Base-by-base conservation (phyloP, 2,113 vertebrate genomes). In the Probosciger aterrimus region DNA sequence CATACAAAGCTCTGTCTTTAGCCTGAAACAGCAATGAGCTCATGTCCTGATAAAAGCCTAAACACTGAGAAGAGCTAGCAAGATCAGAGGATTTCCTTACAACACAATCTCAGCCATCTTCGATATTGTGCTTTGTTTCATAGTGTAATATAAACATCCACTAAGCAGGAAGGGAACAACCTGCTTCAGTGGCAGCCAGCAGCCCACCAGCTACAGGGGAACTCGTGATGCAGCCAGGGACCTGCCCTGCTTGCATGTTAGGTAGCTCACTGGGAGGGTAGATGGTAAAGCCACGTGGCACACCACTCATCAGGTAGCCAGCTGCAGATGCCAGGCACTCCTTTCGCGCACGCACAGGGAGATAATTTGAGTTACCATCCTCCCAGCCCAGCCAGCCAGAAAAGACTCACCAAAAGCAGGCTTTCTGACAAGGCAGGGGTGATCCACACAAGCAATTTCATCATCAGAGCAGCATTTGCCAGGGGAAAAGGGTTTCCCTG, bases 31-130 rank as follows among this genome's bases (percentile, higher is more conserved):
- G 74, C 91, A 73, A 79, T 9, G 75, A 94, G 84, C 64, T 89
- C 78, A 39, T 69, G 91, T 79, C 70, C 83, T 82, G 89, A 94
- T 95, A 90, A 93, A 95, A 96, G 94, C 77, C 95, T 95, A 92
- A 93, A 93, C 86, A 43, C 88, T 46, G 65, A 91, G 88, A 62
- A 85, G 65, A 93, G 69, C 77, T 87, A 91, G 93, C 47, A 60
- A 88, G 91, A 96, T 93, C 93, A 94, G 91, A 94, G 94, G 91
- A 70, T 96, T 96, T 94, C 81, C 77, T 91, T 78, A 62, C 84
- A 85, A 65, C 83, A 31, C 64, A 73, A 55, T 30, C 94, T 88
- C 65, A 92, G 57, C 65, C 74, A 79, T 69, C 81, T 81, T 49
- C 19, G 3, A 6, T 73, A 65, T 63, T 95, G 88, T 88, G 33